Evolutionary conservation across 1,140 invertebrate genomes (phyloP).

Genomic region (Bombus haemorrhoidalis): DNA sequence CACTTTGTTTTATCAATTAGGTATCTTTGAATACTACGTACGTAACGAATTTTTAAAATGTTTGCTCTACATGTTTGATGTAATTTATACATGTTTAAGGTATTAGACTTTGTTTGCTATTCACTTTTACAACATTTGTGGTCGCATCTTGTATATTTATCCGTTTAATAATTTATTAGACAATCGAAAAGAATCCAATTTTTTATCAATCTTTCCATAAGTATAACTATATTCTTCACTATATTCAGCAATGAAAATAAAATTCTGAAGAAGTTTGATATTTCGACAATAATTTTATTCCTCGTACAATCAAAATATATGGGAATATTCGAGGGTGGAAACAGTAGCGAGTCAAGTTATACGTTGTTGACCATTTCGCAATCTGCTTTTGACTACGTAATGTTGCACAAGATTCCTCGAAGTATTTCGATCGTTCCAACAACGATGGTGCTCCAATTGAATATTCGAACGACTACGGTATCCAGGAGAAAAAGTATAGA

Average conservation of each 20-base stretch:
- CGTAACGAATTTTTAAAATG: no score
- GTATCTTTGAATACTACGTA: not conserved
- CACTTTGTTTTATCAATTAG: not conserved
- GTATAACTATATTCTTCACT: no score
- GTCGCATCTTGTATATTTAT: no score
- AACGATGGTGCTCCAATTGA: conserved; percentile 44
- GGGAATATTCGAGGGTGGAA: not conserved
- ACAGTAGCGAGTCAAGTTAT: not conserved
- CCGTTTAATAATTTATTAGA: no score
- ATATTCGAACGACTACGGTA: not conserved
- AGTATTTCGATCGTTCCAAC: conserved; percentile 7
- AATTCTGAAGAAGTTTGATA: not conserved
- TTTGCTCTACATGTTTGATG: no score
- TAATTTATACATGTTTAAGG: no score
- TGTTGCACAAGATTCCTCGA: not conserved
- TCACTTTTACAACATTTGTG: no score
- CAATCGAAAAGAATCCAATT: no score
- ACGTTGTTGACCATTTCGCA: not conserved
- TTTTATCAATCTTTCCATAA: no score
- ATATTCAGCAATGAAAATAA: no score
- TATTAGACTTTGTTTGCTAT: no score
- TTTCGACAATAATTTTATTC: not conserved
- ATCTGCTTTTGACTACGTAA: not conserved
- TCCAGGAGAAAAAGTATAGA: conserved; percentile 27
- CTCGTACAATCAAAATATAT: not conserved